phyloP scores from a whole-genome alignment of 1,140 invertebrate genomes.

The Chlorops oryzae region DNA sequence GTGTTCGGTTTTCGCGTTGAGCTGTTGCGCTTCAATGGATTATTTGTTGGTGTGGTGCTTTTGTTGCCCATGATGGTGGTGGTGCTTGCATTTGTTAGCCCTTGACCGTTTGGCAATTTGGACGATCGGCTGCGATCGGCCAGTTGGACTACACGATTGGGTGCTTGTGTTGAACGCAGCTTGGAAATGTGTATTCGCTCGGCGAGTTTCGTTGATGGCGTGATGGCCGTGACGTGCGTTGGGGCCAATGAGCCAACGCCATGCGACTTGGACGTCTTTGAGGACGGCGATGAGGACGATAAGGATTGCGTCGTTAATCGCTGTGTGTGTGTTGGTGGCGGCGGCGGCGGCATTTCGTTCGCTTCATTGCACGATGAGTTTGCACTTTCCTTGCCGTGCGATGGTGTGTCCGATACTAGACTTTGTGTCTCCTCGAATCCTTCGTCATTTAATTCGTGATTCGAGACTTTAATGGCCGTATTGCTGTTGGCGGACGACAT shows the following conservation, averaged over 20 bases:
- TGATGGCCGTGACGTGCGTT: background rate
- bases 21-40: constrained; percentile 28
- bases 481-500: constrained; percentile 22
- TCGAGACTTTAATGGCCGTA: constrained; percentile 16
- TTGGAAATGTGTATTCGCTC: constrained; percentile 36
- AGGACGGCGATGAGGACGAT: background rate
- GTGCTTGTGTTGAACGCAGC: constrained; percentile 19
- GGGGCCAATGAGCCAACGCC: background rate
- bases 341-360: constrained; percentile 22
- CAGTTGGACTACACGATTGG: constrained; percentile 17
- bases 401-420: constrained; percentile 75
- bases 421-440: constrained; percentile 86
- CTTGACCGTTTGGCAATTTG: constrained; percentile 35
- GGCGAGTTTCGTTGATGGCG: constrained; percentile 28
- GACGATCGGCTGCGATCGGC: constrained; percentile 25
- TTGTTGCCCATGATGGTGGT: constrained; percentile 19
- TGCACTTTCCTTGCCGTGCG: constrained; percentile 59
- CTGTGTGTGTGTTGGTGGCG: constrained; percentile 2
- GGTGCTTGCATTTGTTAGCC: constrained; percentile 16
- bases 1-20: constrained; percentile 44
- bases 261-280: constrained; percentile 1
- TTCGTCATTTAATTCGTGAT: constrained; percentile 74
- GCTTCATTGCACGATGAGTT: constrained; percentile 60
- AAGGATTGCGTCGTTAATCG: too few relatives aligned
- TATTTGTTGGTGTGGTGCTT: constrained; percentile 8